Evolutionary conservation across 2,888 invertebrate species (phyloP).

Genomic region (Mesopsocus fuscifrons): DNA sequence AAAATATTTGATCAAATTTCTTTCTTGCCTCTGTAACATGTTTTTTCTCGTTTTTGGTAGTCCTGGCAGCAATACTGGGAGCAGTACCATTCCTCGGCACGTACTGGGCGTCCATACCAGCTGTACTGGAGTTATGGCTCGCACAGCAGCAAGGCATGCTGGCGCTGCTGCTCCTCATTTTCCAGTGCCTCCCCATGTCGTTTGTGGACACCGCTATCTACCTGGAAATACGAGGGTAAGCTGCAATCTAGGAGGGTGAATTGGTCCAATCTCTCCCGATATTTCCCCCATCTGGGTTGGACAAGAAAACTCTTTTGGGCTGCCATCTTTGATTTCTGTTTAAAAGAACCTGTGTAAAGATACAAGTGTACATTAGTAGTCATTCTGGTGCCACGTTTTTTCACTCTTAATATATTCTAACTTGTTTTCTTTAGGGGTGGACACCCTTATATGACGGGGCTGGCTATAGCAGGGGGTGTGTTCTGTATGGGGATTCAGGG

Average conservation of each 20-base stretch:
- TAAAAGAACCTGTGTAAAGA: no score
- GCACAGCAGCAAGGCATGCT: slow-evolving; percentile 67
- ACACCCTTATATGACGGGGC: slow-evolving; percentile 90
- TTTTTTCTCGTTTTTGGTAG: slow-evolving; percentile 30
- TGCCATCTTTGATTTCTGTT: no score
- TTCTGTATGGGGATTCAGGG: slow-evolving; percentile 95
- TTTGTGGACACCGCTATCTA: slow-evolving; percentile 93
- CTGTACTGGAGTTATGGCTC: slow-evolving; percentile 86
- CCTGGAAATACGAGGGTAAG: slow-evolving; percentile 89
- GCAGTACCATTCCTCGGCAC: slow-evolving; percentile 93
- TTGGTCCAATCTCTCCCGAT: neutral
- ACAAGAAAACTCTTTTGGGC: no score
- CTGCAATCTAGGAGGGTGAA: slow-evolving; percentile 12
- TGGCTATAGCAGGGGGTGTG: slow-evolving; percentile 95
- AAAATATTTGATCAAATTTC: no score
- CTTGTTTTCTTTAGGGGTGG: slow-evolving; percentile 47
- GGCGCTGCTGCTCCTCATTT: slow-evolving; percentile 60
- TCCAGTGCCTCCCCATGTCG: slow-evolving; percentile 76
- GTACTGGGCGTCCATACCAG: slow-evolving; percentile 89
- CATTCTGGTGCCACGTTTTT: no score
- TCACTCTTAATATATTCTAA: no score
- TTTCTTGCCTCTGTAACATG: no score
- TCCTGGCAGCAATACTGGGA: slow-evolving; percentile 78
- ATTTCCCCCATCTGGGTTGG: neutral
- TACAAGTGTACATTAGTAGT: no score